Percentiles rank a stretch among this genome's conserved stretches.
Evolutionary conservation across 2,888 invertebrate species (phyloP).

Genomic region (Itoplectis maculator): DNA sequence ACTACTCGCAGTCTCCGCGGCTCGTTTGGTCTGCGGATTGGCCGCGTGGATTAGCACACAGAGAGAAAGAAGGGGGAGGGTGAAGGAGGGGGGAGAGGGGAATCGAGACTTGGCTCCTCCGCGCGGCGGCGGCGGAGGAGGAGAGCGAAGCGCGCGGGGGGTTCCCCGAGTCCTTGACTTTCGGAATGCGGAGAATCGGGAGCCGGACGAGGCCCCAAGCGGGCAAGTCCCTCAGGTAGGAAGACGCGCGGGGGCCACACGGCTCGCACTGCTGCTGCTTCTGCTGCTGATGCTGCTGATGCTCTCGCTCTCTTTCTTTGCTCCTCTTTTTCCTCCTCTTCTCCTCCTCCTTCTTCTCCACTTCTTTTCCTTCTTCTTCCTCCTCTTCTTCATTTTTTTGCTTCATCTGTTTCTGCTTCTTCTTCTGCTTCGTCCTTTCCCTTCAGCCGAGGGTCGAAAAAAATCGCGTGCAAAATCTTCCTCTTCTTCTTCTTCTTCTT

Average conservation of each 20-base stretch:
- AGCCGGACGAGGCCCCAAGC: conserved; percentile 54
- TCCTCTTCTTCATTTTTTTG: conserved; percentile 14
- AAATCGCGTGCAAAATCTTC: no score
- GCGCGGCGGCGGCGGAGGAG: neutral
- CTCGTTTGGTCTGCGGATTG: conserved; percentile 16
- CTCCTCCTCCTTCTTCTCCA: conserved; percentile 19
- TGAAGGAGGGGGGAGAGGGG: neutral
- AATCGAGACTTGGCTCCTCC: neutral
- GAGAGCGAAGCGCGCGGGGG: conserved; percentile 2
- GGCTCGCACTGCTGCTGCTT: neutral
- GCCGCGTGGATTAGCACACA: conserved; percentile 50
- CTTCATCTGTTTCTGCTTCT: no score
- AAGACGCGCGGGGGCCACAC: conserved; percentile 61
- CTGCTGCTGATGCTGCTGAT: neutral
- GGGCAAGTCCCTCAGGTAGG: conserved; percentile 65
- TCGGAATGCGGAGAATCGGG: conserved; percentile 75
- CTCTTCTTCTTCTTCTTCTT: conserved; percentile 8
- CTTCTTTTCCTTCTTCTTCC: neutral
- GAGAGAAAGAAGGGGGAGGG: conserved; percentile 32
- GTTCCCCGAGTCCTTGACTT: conserved; percentile 78
- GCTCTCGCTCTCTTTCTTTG: conserved; percentile 12
- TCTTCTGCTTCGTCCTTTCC: no score
- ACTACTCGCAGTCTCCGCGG: conserved; percentile 48
- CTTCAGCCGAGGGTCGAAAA: no score
- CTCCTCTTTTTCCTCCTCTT: conserved; percentile 21